Evolutionary conservation across 1,140 invertebrate species (phyloP), one percentile per base, ranked within the genome.

Genomic region (Lysiphlebus fabarum): DNA sequence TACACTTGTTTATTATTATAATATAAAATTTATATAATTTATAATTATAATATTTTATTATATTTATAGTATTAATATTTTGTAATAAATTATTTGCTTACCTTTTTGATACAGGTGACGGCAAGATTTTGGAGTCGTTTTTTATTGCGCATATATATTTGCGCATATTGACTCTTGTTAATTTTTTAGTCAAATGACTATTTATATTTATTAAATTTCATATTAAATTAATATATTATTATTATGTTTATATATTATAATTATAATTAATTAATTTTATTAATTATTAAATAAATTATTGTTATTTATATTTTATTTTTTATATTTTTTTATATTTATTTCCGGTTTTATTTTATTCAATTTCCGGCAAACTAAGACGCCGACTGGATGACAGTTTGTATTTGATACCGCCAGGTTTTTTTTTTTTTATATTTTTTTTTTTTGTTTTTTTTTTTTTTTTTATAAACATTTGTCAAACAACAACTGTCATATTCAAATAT

Each of bases 51-150:
- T 12, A 12, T 49, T 49, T 49, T 36, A n/a, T 54, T 12, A 55
- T 38, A 55, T 37, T 60, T 60, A 55, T 55, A 10, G n/a, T 42
- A 41, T 26, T 7, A 34, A 62, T 70, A 67, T 67, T 36, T 54
- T 68, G 36, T 62, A 49, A 65, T 58, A 64, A 61, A 53, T 62
- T 62, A 62, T 33, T 67, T 59, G 63, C 69, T 74, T 68, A 73
- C 70, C 67, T 72, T 71, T 73, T 73, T 70, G 72, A 75, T 73
- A 75, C 73, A 76, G 72, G 70, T 77, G 75, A 77, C 74, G 73
- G 73, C 67, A 65, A 70, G 69, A 73, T 73, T 74, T 73, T 61
- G 70, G 73, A 73, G 61, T 65, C 54, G 17, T 26, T 26, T 26
- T 33, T 49, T 51, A 36, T 44, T 67, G 73, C 75, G 73, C 73